Percentiles rank a stretch among this genome's conserved stretches.
Conservation (phyloP, 2,888 invertebrate genomes). For the Hydrotaea diabolus region DNA sequence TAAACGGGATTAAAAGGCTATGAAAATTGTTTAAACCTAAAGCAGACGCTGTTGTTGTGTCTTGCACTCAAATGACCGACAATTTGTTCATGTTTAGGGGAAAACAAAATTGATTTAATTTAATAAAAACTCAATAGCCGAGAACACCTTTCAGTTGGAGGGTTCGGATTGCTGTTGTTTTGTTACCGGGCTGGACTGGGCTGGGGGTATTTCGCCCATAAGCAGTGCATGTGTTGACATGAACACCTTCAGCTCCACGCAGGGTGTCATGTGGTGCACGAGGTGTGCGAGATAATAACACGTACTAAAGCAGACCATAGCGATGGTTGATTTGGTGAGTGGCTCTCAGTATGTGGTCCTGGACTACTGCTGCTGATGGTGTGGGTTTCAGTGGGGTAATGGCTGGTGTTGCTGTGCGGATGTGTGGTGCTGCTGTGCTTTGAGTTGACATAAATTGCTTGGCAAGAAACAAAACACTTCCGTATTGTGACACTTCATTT, state of each 20-base stretch:
- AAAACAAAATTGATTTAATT: slow-evolving; percentile 39
- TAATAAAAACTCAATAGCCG: slow-evolving; percentile 44
- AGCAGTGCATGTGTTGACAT: not conserved
- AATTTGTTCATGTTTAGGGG: not conserved
- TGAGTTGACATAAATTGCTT: slow-evolving; percentile 57
- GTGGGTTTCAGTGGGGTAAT: not conserved
- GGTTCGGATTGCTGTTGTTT: too few species aligned
- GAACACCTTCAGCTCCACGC: slow-evolving; percentile 11
- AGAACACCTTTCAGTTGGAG: too few species aligned
- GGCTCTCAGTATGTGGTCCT: slow-evolving; percentile 19
- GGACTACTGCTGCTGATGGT: not conserved
- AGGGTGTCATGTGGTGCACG: not conserved
- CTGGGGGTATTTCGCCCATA: too few species aligned
- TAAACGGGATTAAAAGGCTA: slow-evolving; percentile 8
- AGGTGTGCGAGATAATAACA: too few species aligned
- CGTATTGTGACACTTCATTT: slow-evolving; percentile 66
- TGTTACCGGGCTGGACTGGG: too few species aligned
- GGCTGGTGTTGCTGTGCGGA: not conserved
- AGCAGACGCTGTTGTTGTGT: not conserved
- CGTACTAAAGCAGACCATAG: not conserved
- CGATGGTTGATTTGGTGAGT: slow-evolving; percentile 10
- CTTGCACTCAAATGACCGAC: not conserved
- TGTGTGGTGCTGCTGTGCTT: slow-evolving; percentile 33
- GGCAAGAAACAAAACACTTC: slow-evolving; percentile 60
- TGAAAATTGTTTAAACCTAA: slow-evolving; percentile 1